Evolutionary conservation across 2,797 vertebrate species (phyloP).

Genomic region (Pseudomugil gertrudae): DNA sequence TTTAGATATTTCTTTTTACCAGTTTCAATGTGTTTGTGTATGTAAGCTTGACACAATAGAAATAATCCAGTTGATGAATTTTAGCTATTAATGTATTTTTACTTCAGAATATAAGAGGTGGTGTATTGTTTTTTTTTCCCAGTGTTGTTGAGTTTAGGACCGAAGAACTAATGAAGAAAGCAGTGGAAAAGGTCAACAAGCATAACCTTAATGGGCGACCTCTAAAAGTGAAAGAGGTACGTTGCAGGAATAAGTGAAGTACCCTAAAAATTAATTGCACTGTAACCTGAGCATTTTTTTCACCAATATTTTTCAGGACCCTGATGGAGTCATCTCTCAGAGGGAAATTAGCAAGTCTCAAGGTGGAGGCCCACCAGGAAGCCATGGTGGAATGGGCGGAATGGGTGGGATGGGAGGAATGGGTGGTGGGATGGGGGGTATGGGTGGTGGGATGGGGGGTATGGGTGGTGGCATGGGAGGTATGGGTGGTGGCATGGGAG

Average conservation of each 20-base stretch:
- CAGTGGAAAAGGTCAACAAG: slow-evolving; percentile 97
- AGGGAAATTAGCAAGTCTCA: slow-evolving; percentile 90
- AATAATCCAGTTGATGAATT: background rate
- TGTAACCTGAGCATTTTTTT: background rate
- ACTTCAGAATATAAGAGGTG: background rate
- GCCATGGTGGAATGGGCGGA: slow-evolving; percentile 79
- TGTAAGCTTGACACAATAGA: background rate
- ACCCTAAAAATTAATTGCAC: background rate
- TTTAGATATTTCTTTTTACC: background rate
- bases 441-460: slow-evolving; percentile 70
- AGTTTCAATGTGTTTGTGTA: background rate
- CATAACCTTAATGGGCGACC: slow-evolving; percentile 94
- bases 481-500: slow-evolving; percentile 80
- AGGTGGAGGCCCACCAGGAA: slow-evolving; percentile 76
- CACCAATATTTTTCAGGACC: slow-evolving; percentile 83
- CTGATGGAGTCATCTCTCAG: slow-evolving; percentile 92
- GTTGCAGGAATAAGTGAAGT: slow-evolving; percentile 16
- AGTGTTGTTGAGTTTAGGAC: slow-evolving; percentile 99
- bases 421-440: slow-evolving; percentile 73
- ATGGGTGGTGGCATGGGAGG: slow-evolving; percentile 90
- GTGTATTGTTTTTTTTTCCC: slow-evolving; percentile 47
- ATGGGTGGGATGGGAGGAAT: slow-evolving; percentile 71
- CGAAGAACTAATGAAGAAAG: slow-evolving; percentile 98
- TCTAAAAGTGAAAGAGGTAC: slow-evolving; percentile 96
- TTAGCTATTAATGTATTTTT: background rate